phyloP scores from a whole-genome alignment of 2,113 vertebrate species.

The Lonchura striata region DNA sequence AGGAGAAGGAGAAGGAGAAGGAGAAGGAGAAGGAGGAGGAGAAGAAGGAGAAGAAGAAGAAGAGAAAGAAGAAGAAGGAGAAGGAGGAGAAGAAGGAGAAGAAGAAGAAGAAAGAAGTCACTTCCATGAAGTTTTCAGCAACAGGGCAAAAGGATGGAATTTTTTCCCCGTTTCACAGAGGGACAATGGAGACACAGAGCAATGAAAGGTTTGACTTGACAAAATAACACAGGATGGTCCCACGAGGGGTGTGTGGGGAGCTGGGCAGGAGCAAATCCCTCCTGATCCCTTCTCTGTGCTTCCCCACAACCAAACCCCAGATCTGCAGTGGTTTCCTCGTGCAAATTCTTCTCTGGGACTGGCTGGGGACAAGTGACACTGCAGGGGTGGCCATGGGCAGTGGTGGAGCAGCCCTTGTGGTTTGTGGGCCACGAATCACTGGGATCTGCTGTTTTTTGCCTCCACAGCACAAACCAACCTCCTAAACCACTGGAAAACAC shows the following conservation, averaged over 20 bases:
- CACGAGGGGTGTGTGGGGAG: neutral
- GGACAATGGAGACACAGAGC: neutral
- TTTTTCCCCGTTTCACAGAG: neutral
- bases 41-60: no score
- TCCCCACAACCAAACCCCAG: neutral
- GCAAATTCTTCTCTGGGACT: neutral
- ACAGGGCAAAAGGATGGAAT: neutral
- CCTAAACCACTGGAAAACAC: neutral
- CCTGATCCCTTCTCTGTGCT: neutral
- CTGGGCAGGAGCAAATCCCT: neutral
- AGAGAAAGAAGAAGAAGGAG: no score
- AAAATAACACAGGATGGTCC: neutral
- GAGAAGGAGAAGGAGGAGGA: no score
- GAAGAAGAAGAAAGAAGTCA: neutral
- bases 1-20: neutral
- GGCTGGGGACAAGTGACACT: neutral
- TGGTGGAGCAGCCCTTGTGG: neutral
- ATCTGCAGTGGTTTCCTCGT: neutral
- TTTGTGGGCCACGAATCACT: accelerated
- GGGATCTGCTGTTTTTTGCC: neutral
- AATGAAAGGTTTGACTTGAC: neutral
- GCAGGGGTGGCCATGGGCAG: neutral
- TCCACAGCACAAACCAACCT: neutral
- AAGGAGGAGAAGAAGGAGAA: no score
- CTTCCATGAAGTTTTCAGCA: neutral